phyloP scores from a whole-genome alignment of 2,888 invertebrate species.

The Hyposoter dolosus region DNA sequence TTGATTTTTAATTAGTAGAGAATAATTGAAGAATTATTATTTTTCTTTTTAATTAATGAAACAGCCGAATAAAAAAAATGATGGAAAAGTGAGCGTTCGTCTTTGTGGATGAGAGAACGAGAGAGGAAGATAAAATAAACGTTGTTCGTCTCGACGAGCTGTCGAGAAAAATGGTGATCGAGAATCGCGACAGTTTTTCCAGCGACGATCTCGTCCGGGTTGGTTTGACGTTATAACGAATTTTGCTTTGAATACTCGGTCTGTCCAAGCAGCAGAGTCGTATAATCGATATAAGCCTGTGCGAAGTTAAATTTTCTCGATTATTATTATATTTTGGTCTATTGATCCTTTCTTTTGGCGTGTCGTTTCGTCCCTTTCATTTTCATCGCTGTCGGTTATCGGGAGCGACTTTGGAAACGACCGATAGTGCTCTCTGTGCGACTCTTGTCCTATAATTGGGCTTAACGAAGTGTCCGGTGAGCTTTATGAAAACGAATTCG shows the following conservation, averaged over 20 bases:
- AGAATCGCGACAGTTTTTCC: conserved; percentile 50
- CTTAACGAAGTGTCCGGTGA: conserved; percentile 82
- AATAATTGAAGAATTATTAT: background rate
- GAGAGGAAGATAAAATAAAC: background rate
- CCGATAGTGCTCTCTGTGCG: conserved; percentile 55
- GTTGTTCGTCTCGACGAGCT: conserved; percentile 34
- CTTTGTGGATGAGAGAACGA: background rate
- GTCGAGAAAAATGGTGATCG: conserved; percentile 47
- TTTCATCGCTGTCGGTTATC: conserved; percentile 33
- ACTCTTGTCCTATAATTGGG: conserved; percentile 79
- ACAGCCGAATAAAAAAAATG: background rate
- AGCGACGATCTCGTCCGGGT: conserved; percentile 14
- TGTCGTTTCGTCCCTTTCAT: conserved; percentile 31
- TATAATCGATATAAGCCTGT: conserved; percentile 65
- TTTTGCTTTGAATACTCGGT: conserved; percentile 62
- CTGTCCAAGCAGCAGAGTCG: conserved; percentile 50
- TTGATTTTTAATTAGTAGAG: background rate
- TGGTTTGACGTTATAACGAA: conserved; percentile 43
- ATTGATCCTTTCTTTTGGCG: conserved; percentile 4
- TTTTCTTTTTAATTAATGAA: background rate
- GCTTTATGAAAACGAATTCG: conserved; percentile 81
- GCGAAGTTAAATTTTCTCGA: background rate
- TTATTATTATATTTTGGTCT: background rate
- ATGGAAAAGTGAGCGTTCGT: background rate
- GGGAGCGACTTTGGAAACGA: conserved; percentile 22